These are phyloP conservation scores for Carollia perspicillata DNA, from an alignment of 2,113 vertebrate species.

Conservation along the genomic window DNA sequence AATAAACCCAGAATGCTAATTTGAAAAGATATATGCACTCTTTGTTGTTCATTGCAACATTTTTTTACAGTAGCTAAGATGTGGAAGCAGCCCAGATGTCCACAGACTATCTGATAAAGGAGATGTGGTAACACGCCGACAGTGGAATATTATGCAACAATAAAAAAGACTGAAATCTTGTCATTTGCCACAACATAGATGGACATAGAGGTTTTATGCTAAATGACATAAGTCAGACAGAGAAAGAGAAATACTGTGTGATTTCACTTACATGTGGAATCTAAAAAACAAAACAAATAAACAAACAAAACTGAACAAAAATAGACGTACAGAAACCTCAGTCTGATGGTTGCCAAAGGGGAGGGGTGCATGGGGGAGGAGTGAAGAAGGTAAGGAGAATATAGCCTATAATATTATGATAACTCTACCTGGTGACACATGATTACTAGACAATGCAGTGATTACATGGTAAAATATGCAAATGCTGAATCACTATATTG, in stretches of 20 bases:
- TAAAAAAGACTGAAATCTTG: not conserved
- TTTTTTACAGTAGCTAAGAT: not conserved
- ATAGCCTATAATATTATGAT: not conserved
- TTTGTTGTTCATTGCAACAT: not conserved
- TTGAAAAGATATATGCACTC: not conserved
- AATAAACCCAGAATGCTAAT: not conserved
- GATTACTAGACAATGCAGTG: too few relatives aligned
- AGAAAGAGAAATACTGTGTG: not conserved
- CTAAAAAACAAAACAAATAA: not conserved
- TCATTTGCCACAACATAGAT: not conserved
- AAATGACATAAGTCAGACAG: not conserved
- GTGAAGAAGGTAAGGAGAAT: too few relatives aligned
- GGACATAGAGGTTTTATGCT: not conserved
- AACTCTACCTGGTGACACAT: too few relatives aligned
- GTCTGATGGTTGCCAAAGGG: not conserved
- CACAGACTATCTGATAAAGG: not conserved
- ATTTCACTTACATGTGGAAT: not conserved
- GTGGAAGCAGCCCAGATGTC: not conserved
- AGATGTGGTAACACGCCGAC: not conserved
- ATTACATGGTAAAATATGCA: not conserved
- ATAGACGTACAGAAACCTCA: not conserved
- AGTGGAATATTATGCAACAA: not conserved
- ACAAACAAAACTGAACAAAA: not conserved
- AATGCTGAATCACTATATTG: not conserved
- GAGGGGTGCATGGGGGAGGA: not conserved